These are phyloP conservation scores for Amphipyra tragopoginis DNA, from an alignment of 2,888 invertebrate genomes.

Conservation along the genomic window DNA sequence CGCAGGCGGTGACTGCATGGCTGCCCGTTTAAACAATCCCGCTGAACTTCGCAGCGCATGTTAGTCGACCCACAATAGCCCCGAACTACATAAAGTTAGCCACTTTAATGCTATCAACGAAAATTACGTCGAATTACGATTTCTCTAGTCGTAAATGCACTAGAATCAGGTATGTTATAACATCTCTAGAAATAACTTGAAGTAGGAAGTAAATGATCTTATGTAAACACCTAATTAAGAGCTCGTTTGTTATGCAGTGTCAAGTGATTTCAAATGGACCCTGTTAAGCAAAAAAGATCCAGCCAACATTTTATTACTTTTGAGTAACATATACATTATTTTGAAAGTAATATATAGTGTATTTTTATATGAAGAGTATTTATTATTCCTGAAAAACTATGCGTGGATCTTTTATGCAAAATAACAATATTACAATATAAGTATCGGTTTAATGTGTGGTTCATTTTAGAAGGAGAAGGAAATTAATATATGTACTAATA, in stretches of 20 bases:
- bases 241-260: neutral
- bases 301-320: too few relatives aligned
- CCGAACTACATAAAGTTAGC: constrained; percentile 1
- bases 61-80: neutral
- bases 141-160: neutral
- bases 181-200: constrained; percentile 4
- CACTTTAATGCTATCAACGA: neutral
- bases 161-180: constrained; percentile 12
- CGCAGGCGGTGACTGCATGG: constrained; percentile 6
- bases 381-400: too few relatives aligned
- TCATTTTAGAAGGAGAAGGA: too few relatives aligned
- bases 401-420: too few relatives aligned
- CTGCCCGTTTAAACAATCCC: constrained; percentile 1
- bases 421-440: too few relatives aligned
- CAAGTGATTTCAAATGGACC: too few relatives aligned
- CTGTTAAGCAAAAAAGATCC: too few relatives aligned
- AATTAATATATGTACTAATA: too few relatives aligned
- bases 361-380: too few relatives aligned
- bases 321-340: too few relatives aligned
- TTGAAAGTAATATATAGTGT: too few relatives aligned
- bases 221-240: constrained; percentile 16
- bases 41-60: constrained; percentile 6
- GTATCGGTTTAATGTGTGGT: too few relatives aligned
- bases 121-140: constrained; percentile 3
- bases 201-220: constrained; percentile 11